A percentile compares a stretch with the other conserved stretches of the same genome.
Evolutionary conservation across 1,140 invertebrate species (phyloP).

Genomic region (Thereuonema tuberculata): DNA sequence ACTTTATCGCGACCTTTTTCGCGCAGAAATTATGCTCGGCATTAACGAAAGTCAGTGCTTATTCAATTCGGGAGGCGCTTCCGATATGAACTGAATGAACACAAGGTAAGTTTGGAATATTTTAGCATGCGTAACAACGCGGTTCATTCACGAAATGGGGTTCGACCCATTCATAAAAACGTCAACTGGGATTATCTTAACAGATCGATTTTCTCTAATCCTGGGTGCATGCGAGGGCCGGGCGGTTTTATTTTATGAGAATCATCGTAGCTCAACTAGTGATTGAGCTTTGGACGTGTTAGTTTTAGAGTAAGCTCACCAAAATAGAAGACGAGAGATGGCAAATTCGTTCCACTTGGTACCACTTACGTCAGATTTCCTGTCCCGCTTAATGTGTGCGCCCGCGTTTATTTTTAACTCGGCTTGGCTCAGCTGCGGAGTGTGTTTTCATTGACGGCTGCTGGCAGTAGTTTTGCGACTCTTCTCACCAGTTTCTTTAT

Average conservation of each 20-base stretch:
- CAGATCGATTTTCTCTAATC: not conserved
- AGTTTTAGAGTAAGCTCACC: not conserved
- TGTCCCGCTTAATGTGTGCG: not conserved
- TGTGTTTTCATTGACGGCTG: not conserved
- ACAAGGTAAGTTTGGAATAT: no score
- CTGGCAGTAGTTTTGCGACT: no score
- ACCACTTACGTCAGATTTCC: not conserved
- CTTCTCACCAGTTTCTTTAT: no score
- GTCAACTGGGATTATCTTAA: not conserved
- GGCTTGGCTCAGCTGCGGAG: not conserved
- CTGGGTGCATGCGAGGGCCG: no score
- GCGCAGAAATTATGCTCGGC: no score
- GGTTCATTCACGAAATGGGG: not conserved
- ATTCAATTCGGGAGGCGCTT: no score
- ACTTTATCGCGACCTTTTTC: not conserved
- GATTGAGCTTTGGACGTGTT: not conserved
- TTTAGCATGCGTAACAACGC: not conserved
- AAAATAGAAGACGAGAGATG: not conserved
- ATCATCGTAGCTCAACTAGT: no score
- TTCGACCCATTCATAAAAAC: conserved; percentile 1
- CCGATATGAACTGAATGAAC: no score
- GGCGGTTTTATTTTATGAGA: no score
- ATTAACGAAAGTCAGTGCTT: no score
- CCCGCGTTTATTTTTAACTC: not conserved
- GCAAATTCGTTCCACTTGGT: not conserved